Percentiles rank a stretch among this genome's conserved stretches.
phyloP scores from a whole-genome alignment of 1,140 invertebrate genomes.

The Polypedilum pembai region DNA sequence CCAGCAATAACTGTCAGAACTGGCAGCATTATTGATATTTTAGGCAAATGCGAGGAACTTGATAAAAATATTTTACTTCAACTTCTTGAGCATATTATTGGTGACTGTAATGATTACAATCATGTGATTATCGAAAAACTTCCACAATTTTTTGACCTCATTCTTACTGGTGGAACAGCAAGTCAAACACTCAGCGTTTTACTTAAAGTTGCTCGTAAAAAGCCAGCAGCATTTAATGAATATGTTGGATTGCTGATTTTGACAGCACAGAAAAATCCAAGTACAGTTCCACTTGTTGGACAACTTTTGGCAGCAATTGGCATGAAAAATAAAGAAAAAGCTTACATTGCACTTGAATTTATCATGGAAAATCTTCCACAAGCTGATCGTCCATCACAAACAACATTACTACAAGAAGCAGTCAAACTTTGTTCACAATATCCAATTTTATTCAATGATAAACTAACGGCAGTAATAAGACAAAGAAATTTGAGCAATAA shows the following conservation, averaged over 20 bases:
- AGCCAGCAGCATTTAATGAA: constrained; percentile 44
- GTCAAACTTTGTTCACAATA: constrained; percentile 66
- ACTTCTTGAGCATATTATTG: constrained; percentile 72
- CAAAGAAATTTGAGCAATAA: constrained; percentile 42
- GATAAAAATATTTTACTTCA: constrained; percentile 77
- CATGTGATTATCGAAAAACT: not conserved
- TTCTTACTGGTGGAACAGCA: constrained; percentile 43
- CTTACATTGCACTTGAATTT: constrained; percentile 70
- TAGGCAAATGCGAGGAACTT: constrained; percentile 71
- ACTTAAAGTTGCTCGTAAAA: constrained; percentile 61
- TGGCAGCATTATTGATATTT: constrained; percentile 40
- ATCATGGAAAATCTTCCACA: constrained; percentile 63
- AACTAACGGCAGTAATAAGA: constrained; percentile 62
- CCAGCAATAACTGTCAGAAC: not conserved
- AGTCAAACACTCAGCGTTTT: constrained; percentile 70
- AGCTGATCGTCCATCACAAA: constrained; percentile 57
- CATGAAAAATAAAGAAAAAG: constrained; percentile 59
- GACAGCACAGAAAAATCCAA: constrained; percentile 59
- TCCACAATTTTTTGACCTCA: constrained; percentile 38
- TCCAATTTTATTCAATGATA: constrained; percentile 67
- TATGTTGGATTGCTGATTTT: constrained; percentile 45
- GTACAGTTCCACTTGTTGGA: constrained; percentile 55
- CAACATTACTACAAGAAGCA: constrained; percentile 64
- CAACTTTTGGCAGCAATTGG: constrained; percentile 57
- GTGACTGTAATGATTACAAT: constrained; percentile 47